phyloP scores from a whole-genome alignment of 1,140 invertebrate genomes.

The Halesus radiatus region DNA sequence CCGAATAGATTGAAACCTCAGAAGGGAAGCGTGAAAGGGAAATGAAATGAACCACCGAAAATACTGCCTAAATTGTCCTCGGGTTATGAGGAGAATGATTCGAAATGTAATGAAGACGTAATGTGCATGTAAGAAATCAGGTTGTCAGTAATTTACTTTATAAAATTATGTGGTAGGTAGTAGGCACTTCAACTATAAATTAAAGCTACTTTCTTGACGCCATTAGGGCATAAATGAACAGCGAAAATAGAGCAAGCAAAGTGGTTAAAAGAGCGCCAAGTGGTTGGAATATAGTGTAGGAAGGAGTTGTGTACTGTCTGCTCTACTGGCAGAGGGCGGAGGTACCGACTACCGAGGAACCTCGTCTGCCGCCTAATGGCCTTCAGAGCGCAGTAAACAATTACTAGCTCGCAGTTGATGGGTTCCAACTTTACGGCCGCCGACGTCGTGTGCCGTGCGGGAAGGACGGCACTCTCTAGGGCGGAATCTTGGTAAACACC shows the following conservation, averaged over 20 bases:
- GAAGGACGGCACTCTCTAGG: slow-evolving; percentile 30
- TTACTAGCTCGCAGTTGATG: slow-evolving; percentile 55
- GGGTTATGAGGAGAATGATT: no score
- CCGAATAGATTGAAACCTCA: slow-evolving; percentile 9
- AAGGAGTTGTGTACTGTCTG: neutral
- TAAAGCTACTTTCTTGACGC: neutral
- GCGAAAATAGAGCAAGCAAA: slow-evolving; percentile 15
- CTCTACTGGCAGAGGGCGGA: neutral
- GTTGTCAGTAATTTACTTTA: no score
- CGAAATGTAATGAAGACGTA: no score
- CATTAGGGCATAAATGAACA: neutral
- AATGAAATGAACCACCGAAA: neutral
- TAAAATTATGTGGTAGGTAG: no score
- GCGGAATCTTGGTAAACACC: slow-evolving; percentile 26
- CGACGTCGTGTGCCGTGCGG: neutral
- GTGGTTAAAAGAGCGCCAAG: neutral
- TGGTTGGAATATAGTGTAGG: neutral
- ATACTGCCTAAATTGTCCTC: no score
- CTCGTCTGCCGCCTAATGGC: slow-evolving; percentile 54
- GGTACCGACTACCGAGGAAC: slow-evolving; percentile 34
- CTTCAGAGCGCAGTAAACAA: slow-evolving; percentile 58
- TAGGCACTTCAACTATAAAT: neutral
- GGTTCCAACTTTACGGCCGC: slow-evolving; percentile 54
- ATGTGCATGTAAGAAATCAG: no score
- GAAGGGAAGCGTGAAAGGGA: neutral